Evolutionary conservation across 1,140 invertebrate genomes (phyloP), one percentile per base, ranked within the genome.

Genomic region (Heliconius melpomene): DNA sequence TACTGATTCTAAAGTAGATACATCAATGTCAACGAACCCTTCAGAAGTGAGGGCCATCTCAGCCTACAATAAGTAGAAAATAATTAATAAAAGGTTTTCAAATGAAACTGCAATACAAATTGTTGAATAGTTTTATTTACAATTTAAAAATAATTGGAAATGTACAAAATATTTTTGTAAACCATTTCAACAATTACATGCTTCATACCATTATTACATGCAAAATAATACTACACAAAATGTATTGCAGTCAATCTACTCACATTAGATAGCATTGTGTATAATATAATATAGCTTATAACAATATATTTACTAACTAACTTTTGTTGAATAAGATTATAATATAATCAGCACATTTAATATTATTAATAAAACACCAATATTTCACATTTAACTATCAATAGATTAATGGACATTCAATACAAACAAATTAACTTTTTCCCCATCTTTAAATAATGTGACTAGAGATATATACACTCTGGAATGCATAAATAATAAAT

Each of bases 31-130:
- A 80, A 98, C 96, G 95, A 98, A 98, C 81, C 98, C 98, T 89
- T 98, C 98, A n/a, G 98, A 98, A 86, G 97, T 97, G 83, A 98
- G 95, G 74, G 98, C 98, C 97, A 98, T 98, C 95, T 98, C 98
- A 88, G 98, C 98, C 97, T 98, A 95, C 78, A 95, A 95, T 94
- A 85, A 91, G 88, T 77, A 88, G 84, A 81, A 74, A 80, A 71
- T 60, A 66, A 75, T 81, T 78, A 82, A 80, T 85, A 86, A 79
- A 82, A 88, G 88, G 87, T 86, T 75, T 36, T 79, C 82, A 80
- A 94, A 88, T 93, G 88, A 95, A 95, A 95, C 94, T 95, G 94
- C 94, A 95, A 95, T 95, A 94, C 94, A 94, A 90, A 93, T 94
- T 91, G 88, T 87, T 75, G 46, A 90, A 89, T 89, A 83, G 36